phyloP scores from a whole-genome alignment of 2,797 vertebrate species.

The Alca torda region DNA sequence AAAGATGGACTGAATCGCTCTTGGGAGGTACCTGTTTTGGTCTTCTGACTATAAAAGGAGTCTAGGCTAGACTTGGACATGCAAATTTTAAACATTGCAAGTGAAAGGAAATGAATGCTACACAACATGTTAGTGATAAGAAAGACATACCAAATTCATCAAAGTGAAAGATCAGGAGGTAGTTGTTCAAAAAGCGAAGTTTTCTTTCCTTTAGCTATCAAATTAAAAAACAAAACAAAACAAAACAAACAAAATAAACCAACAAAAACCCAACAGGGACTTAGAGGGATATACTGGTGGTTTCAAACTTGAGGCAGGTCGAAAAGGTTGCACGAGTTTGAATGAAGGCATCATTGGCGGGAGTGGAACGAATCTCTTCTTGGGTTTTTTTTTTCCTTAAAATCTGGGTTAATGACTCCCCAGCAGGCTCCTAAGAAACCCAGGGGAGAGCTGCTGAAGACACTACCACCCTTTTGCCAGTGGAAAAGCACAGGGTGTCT shows the following conservation, averaged over 20 bases:
- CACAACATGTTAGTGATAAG: rapidly evolving
- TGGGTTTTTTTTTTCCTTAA: not conserved
- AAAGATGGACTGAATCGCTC: not conserved
- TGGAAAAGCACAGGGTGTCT: not conserved
- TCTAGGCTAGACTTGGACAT: not conserved
- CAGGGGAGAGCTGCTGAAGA: not conserved
- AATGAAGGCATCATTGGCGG: not conserved
- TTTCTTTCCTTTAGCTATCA: not conserved
- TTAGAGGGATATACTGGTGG: not conserved
- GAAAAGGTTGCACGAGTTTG: not conserved
- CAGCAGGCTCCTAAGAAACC: not conserved
- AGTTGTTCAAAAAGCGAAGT: not conserved
- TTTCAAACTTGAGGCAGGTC: not conserved
- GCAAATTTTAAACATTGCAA: not conserved
- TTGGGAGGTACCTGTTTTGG: not conserved
- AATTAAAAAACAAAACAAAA: not conserved
- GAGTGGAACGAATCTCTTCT: not conserved
- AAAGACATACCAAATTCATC: not conserved
- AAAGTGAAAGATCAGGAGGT: not conserved
- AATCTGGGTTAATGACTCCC: not conserved
- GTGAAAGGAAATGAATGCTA: not conserved
- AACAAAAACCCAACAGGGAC: not conserved
- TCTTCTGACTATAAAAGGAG: not conserved
- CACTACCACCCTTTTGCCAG: not conserved
- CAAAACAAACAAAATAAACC: no score